Evolutionary conservation across 2,797 vertebrate species (phyloP), one percentile per base, ranked within the genome.

Genomic region (Silurus lanzhouensis): DNA sequence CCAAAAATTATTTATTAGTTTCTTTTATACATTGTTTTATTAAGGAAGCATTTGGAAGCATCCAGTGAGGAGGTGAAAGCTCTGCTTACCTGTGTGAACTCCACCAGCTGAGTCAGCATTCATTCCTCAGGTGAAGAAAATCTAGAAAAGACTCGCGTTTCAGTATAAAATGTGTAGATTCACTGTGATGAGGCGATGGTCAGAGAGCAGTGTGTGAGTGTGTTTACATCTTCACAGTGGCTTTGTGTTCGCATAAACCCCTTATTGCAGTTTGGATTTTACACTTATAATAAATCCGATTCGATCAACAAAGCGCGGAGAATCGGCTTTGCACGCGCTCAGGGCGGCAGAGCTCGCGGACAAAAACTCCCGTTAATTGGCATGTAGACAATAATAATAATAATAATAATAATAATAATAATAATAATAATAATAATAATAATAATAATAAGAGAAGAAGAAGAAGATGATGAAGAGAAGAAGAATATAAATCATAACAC

Each of bases 271-370:
- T 95, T 95, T 94, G 94, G 94, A 94, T 94, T 95, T 94, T 90
- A 94, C 95, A 95, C 92, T 83, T 94, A 94, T 93, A 95, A 95
- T 94, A 95, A 95, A 95, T 95, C 94, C 94, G 93, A 95, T 95
- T 95, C 94, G 94, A 94, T 95, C 94, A 95, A 95, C 94, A 75
- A 93, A 93, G 94, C 93, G 91, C 92, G 92, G 90, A 94, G 94
- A 95, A 95, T 95, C 94, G 93, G 94, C 92, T 95, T 95, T 95
- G 92, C 93, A 94, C 91, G 88, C 93, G 90, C 92, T 92, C 92
- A 91, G 93, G 25, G 25, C 3, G 61, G 61, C n/a, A 48, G 52
- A 68, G 58, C 15, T 3, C 46, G 14, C 13, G 57, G 20, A 83
- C 58, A 75, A 0, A 52, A 61, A n/a, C 31, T 57, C 3, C 55